Evolutionary conservation across 2,888 invertebrate species (phyloP).

Genomic region (Toxonevra muliebris): DNA sequence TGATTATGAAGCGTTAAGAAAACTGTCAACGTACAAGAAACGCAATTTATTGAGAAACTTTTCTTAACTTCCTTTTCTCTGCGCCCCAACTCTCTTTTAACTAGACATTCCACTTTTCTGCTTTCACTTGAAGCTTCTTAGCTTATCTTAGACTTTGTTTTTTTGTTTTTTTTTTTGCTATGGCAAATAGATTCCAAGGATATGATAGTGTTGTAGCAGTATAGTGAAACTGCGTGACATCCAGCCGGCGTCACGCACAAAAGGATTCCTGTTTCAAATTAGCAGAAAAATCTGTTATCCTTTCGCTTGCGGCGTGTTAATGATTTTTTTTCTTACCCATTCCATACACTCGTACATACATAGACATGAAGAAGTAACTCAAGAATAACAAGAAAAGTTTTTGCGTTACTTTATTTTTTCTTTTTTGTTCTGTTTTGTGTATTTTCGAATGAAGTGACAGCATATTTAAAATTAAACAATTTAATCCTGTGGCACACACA

Average conservation of each 20-base stretch:
- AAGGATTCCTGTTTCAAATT: constrained; percentile 57
- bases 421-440: background rate
- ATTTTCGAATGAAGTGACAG: constrained; percentile 23
- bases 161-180: constrained; percentile 57
- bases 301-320: constrained; percentile 61
- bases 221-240: constrained; percentile 24
- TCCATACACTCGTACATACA: background rate
- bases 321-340: constrained; percentile 48
- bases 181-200: constrained; percentile 25
- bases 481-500: constrained; percentile 22
- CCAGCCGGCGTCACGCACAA: constrained; percentile 57
- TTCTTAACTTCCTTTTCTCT: constrained; percentile 34
- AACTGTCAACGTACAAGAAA: constrained; percentile 60
- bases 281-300: constrained; percentile 60
- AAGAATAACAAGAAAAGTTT: constrained; percentile 11
- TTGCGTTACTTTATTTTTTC: background rate
- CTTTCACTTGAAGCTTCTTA: constrained; percentile 38
- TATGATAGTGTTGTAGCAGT: constrained; percentile 7
- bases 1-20: constrained; percentile 64
- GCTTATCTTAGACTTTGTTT: constrained; percentile 58
- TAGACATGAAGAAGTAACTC: background rate
- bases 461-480: constrained; percentile 31
- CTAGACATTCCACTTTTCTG: constrained; percentile 16
- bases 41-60: constrained; percentile 61
- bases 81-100: constrained; percentile 1